Evolutionary conservation across 1,140 invertebrate species (phyloP).

Genomic region (Penaeus chinensis): DNA sequence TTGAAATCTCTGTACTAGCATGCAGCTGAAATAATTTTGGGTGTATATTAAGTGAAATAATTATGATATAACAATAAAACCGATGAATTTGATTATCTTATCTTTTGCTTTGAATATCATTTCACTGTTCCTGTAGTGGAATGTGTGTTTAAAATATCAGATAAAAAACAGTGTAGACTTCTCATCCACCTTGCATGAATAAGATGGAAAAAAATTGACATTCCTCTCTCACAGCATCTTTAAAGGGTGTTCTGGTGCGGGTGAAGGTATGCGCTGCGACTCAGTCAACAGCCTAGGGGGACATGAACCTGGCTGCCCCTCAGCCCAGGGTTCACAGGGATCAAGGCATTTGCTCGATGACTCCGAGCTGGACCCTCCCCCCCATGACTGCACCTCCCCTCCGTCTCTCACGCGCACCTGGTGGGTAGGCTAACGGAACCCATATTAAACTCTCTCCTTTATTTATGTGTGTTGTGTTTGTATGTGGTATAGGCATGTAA

Average conservation of each 20-base stretch:
- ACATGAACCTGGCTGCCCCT: conserved; percentile 60
- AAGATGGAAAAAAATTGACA: not conserved
- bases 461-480: not conserved
- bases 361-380: conserved; percentile 62
- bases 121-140: too few species aligned
- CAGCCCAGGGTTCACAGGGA: conserved; percentile 50
- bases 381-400: conserved; percentile 45
- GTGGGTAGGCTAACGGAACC: conserved; percentile 35
- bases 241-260: conserved; percentile 52
- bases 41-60: too few species aligned
- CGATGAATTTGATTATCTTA: too few species aligned
- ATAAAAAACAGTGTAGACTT: too few species aligned
- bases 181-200: not conserved
- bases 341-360: conserved; percentile 68
- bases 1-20: too few species aligned
- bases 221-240: conserved; percentile 56
- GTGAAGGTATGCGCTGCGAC: conserved; percentile 59
- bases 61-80: too few species aligned
- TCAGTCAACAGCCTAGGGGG: conserved; percentile 58
- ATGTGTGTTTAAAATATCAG: too few species aligned
- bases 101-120: too few species aligned
- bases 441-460: not conserved
- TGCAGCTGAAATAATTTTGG: too few species aligned
- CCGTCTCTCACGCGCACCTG: conserved; percentile 58
- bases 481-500: too few species aligned